phyloP scores from a whole-genome alignment of 2,797 vertebrate genomes.

The Enteromius anoplus region DNA sequence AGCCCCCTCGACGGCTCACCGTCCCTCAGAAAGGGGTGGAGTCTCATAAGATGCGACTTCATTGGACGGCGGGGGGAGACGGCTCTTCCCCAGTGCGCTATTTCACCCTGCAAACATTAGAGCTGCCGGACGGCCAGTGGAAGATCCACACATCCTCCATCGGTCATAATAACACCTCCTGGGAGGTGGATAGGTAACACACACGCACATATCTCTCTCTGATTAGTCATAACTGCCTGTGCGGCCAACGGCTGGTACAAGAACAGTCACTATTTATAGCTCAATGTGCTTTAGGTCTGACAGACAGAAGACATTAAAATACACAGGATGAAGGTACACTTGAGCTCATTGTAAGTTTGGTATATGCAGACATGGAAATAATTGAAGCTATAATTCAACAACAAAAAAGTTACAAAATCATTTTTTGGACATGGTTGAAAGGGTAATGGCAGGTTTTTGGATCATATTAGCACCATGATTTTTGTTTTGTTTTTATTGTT shows the following conservation, averaged over 20 bases:
- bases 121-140: slow-evolving; percentile 86
- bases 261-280: slow-evolving; percentile 39
- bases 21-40: slow-evolving; percentile 86
- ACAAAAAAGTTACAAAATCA: no score
- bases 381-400: not conserved
- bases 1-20: slow-evolving; percentile 83
- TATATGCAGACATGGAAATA: not conserved
- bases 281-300: slow-evolving; percentile 13
- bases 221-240: slow-evolving; percentile 48
- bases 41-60: slow-evolving; percentile 80
- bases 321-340: not conserved
- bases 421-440: not conserved
- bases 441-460: not conserved
- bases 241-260: not conserved
- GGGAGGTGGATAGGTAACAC: slow-evolving; percentile 82
- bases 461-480: not conserved
- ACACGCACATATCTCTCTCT: slow-evolving; percentile 21
- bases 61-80: slow-evolving; percentile 86
- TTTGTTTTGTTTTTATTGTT: not conserved
- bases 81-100: slow-evolving; percentile 92
- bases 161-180: slow-evolving; percentile 85
- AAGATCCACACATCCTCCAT: slow-evolving; percentile 84
- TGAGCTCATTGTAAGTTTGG: not conserved
- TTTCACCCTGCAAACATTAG: slow-evolving; percentile 87
- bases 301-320: slow-evolving; percentile 23